phyloP scores from a whole-genome alignment of 2,888 invertebrate genomes.

The Corbicula japonica region DNA sequence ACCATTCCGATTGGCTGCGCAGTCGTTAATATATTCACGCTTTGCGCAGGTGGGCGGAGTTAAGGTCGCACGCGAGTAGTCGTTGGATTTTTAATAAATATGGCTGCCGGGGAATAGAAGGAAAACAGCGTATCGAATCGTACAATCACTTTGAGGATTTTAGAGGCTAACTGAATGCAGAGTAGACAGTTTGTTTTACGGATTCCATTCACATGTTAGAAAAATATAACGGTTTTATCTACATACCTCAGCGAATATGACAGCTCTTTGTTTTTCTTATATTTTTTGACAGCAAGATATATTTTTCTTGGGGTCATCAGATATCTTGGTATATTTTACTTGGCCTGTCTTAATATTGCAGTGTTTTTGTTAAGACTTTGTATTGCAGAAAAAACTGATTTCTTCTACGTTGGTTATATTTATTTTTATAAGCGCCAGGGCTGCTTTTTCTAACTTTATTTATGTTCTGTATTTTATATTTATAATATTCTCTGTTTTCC shows the following conservation, averaged over 20 bases:
- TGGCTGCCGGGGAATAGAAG: conserved; percentile 17
- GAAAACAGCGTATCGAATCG: conserved; percentile 27
- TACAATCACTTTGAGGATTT: conserved; percentile 35
- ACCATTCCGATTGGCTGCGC: conserved; percentile 41
- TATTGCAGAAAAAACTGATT: no score
- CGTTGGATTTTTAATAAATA: conserved; percentile 32
- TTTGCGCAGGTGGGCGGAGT: conserved; percentile 55
- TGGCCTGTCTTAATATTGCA: no score
- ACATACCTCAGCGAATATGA: conserved; percentile 21
- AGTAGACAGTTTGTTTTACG: conserved; percentile 17
- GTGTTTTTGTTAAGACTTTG: no score
- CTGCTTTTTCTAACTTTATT: no score
- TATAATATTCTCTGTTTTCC: no score
- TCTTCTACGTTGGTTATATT: no score
- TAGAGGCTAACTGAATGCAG: no score
- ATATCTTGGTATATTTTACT: no score
- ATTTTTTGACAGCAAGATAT: neutral
- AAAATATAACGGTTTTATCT: conserved; percentile 31
- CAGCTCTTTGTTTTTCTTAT: conserved; percentile 29
- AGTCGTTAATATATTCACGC: conserved; percentile 58
- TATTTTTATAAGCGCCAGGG: no score
- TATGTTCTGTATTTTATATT: no score
- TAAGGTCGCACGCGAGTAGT: conserved; percentile 47
- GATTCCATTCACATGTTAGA: conserved; percentile 13
- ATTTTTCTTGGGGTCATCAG: no score